Evolutionary conservation across 2,797 vertebrate species (phyloP), one percentile per base, ranked within the genome.

Genomic region (Echeneis naucrates): DNA sequence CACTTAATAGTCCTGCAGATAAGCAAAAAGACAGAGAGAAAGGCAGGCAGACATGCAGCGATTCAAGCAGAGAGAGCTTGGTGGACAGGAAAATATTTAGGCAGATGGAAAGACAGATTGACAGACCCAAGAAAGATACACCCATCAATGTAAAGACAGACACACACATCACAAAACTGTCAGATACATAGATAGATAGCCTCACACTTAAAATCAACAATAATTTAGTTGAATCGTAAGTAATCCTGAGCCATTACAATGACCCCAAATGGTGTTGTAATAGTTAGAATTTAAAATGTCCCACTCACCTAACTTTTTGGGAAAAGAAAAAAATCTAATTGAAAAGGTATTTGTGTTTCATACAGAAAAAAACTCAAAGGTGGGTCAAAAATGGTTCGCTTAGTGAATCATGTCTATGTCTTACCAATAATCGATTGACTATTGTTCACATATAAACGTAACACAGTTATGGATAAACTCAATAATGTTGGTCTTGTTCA

Each of bases 1-100:
- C 68, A 75, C 72, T 81, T 89, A 89, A 85, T 87, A 84, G 85
- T 79, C 64, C 75, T 70, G 81, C 69, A 88, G 78, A 89, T 87
- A 85, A 83, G 85, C 78, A 88, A 83, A 90, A 85, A 76, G 66
- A 86, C 78, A 84, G 69, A 78, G 58, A 83, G 72, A 84, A 60
- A 77, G 64, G 61, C 57, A 58, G 58, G 35, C 59, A 80, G 54
- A 30, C 38, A 68, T 42, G 35, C 42, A 27, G 42, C 51, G 55
- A 75, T 21, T 67, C 57, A 61, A 53, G 63, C 58, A 75, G 35
- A 71, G 62, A 59, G 48, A 69, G 44, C 59, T 3, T 2, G 10
- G 58, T 40, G 16, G 60, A 66, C n/a, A 23, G 60, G 52, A 62
- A 72, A 61, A 16, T 48, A 48, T n/a, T 35, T 40, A 66, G 63